Evolutionary conservation across 2,888 invertebrate species (phyloP).

Genomic region (Volucella bombylans): DNA sequence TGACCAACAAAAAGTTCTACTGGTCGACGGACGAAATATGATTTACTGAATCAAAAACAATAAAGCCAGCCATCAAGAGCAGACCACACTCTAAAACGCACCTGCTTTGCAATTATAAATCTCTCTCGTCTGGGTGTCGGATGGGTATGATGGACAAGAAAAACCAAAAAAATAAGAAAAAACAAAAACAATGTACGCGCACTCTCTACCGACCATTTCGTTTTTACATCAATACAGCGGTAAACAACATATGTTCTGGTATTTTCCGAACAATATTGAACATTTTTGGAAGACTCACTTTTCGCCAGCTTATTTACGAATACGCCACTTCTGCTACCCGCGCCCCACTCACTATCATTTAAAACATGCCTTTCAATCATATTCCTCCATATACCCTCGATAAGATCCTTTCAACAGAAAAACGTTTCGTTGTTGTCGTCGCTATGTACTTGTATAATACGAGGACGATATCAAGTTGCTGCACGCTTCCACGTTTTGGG

Average conservation of each 20-base stretch:
- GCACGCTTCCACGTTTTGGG: constrained; percentile 3
- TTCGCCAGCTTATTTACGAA: constrained; percentile 41
- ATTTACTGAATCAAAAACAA: constrained; percentile 44
- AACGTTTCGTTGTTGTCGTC: constrained; percentile 26
- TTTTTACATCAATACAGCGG: constrained; percentile 22
- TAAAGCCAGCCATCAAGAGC: constrained; percentile 48
- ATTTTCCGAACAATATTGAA: constrained; percentile 59
- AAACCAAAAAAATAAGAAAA: constrained; percentile 11
- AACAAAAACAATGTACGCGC: neutral
- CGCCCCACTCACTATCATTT: constrained; percentile 9
- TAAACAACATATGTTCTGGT: constrained; percentile 64
- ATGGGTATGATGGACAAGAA: neutral
- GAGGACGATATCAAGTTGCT: neutral
- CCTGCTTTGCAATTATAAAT: constrained; percentile 66
- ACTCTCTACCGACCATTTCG: neutral
- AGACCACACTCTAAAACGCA: constrained; percentile 65
- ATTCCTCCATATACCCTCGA: constrained; percentile 33
- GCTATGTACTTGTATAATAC: constrained; percentile 6
- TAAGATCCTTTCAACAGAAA: constrained; percentile 46
- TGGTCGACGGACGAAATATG: constrained; percentile 6
- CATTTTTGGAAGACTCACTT: constrained; percentile 65
- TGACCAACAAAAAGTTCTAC: constrained; percentile 19
- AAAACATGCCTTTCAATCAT: constrained; percentile 59
- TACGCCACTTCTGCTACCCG: neutral
- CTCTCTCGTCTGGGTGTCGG: constrained; percentile 18